phyloP scores from a whole-genome alignment of 1,140 invertebrate species.

The Telenomus remus region DNA sequence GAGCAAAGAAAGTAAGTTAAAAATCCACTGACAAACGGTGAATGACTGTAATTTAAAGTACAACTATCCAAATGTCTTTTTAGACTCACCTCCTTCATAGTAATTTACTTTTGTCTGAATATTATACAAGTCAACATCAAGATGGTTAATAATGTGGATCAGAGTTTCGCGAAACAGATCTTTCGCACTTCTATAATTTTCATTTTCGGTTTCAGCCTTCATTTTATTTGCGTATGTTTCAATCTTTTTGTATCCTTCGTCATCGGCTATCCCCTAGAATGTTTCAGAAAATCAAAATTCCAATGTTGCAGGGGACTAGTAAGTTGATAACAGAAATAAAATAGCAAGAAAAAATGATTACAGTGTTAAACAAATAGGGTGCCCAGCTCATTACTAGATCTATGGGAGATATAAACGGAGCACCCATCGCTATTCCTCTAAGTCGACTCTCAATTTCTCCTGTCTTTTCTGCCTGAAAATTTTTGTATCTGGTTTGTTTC shows the following conservation, averaged over 20 bases:
- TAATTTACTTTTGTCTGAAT: slow-evolving; percentile 75
- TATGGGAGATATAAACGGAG: slow-evolving; percentile 90
- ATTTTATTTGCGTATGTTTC: slow-evolving; percentile 74
- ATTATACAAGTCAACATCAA: slow-evolving; percentile 87
- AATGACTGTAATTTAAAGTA: too few species aligned
- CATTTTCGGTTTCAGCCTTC: slow-evolving; percentile 75
- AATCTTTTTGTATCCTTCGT: slow-evolving; percentile 77
- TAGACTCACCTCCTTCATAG: slow-evolving; percentile 58
- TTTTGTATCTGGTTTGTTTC: too few species aligned
- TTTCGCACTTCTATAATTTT: slow-evolving; percentile 79
- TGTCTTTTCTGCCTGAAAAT: slow-evolving; percentile 21
- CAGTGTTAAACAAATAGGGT: slow-evolving; percentile 82
- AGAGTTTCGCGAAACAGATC: slow-evolving; percentile 78
- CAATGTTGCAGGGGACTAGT: too few species aligned
- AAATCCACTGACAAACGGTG: too few species aligned
- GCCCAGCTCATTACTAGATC: slow-evolving; percentile 88
- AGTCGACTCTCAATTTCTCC: slow-evolving; percentile 83
- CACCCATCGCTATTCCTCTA: slow-evolving; percentile 86
- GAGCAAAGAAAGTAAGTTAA: too few species aligned
- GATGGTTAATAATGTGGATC: slow-evolving; percentile 77
- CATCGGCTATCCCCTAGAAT: slow-evolving; percentile 81
- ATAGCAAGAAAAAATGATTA: slow-evolving; percentile 73
- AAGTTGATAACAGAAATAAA: too few species aligned
- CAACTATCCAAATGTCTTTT: slow-evolving; percentile 3
- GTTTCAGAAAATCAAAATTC: background rate